Evolutionary conservation across 37 sponge, comb jelly and placozoan species (phyloP).

Genomic region (Cliona cf. orientalis): DNA sequence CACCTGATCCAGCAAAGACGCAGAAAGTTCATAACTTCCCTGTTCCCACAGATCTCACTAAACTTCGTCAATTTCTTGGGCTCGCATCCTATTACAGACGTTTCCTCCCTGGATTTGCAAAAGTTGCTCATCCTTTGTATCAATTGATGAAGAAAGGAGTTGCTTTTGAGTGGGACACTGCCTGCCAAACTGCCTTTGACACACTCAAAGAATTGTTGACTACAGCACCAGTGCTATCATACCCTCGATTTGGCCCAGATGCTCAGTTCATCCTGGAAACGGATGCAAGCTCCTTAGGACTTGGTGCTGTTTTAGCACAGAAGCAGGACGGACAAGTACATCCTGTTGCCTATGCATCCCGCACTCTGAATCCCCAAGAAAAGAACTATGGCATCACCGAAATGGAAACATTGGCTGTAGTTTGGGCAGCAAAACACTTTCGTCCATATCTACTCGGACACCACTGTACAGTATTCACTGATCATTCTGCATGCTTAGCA

Average conservation of each 20-base stretch:
- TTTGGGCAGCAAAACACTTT: conserved; percentile 19
- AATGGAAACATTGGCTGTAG: conserved; percentile 56
- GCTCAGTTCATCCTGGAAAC: not conserved
- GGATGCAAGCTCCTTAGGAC: conserved; percentile 17
- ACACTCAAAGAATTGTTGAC: conserved; percentile 15
- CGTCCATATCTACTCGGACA: too few species aligned
- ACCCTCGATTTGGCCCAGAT: conserved; percentile 15
- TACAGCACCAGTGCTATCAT: conserved; percentile 36
- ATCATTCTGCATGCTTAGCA: too few species aligned
- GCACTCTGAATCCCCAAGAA: not conserved
- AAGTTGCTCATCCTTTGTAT: conserved; percentile 2
- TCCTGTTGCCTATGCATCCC: conserved; percentile 69
- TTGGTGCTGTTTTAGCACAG: conserved; percentile 23
- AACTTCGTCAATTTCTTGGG: too few species aligned
- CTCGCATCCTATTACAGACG: too few species aligned
- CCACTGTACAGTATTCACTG: too few species aligned
- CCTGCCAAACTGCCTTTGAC: conserved; percentile 27
- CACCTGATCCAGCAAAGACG: too few species aligned
- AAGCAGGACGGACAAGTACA: conserved; percentile 28
- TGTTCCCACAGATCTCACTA: too few species aligned
- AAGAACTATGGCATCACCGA: conserved; percentile 72
- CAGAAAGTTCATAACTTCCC: too few species aligned
- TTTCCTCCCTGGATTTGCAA: too few species aligned
- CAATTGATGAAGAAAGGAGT: conserved; percentile 21
- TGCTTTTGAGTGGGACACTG: conserved; percentile 12